phyloP scores from a whole-genome alignment of 2,888 invertebrate species.

The Imbricaverruca yamaguchii region DNA sequence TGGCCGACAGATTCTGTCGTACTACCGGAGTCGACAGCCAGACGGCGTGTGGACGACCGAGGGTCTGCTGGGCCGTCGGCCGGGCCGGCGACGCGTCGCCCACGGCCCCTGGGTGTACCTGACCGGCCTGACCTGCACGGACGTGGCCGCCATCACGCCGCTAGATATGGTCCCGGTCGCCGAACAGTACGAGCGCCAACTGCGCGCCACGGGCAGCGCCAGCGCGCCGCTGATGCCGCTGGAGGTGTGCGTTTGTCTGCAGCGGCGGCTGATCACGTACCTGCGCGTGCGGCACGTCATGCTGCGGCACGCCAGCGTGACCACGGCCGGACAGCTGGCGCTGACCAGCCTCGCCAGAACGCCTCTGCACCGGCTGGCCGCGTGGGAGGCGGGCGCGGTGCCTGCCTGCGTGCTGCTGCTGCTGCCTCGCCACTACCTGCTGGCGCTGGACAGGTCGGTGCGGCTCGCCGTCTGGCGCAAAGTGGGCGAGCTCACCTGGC shows the following conservation, averaged over 20 bases:
- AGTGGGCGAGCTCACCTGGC: constrained; percentile 3
- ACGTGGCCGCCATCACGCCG: not conserved
- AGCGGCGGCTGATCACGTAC: not conserved
- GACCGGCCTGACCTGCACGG: not conserved
- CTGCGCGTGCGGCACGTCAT: constrained; percentile 10
- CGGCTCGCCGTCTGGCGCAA: not conserved
- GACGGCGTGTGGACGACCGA: not conserved
- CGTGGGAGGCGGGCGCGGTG: not conserved
- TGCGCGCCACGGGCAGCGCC: not conserved
- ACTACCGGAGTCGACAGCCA: not conserved
- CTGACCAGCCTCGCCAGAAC: not conserved
- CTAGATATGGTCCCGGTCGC: not conserved
- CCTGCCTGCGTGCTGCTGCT: constrained; percentile 4
- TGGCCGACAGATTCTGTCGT: not conserved
- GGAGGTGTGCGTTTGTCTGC: not conserved
- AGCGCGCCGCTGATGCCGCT: not conserved
- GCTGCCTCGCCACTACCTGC: constrained; percentile 1
- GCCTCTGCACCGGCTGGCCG: not conserved
- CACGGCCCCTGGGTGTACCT: constrained; percentile 14
- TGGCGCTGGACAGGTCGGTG: not conserved
- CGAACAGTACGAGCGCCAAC: not conserved
- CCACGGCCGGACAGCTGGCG: not conserved
- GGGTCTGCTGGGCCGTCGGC: constrained; percentile 11
- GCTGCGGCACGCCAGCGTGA: too few relatives aligned
- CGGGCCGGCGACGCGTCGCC: not conserved